Evolutionary conservation across 2,888 invertebrate species (phyloP).

Genomic region (Cyrtodaria siliqua): DNA sequence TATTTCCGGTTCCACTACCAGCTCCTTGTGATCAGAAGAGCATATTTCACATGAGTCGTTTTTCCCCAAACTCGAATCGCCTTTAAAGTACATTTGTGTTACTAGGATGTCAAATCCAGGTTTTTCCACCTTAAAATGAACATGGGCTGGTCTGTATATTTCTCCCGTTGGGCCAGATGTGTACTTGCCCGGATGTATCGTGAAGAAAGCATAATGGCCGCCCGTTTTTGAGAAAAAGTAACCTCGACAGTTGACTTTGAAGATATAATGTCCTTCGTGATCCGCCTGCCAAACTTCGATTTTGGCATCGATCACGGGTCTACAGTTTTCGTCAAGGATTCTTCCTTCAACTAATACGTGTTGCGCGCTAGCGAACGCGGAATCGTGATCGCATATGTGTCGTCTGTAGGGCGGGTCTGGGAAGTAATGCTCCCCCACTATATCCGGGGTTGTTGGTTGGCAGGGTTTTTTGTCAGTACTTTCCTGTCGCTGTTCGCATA

Average conservation of each 20-base stretch:
- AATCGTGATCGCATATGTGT: conserved; percentile 50
- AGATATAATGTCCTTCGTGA: conserved; percentile 54
- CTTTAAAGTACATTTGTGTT: conserved; percentile 64
- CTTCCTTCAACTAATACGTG: conserved; percentile 57
- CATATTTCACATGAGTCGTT: conserved; percentile 56
- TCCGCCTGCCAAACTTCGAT: conserved; percentile 66
- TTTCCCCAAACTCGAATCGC: conserved; percentile 55
- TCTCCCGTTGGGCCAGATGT: conserved; percentile 35
- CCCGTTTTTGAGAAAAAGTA: conserved; percentile 40
- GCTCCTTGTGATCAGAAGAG: conserved; percentile 43
- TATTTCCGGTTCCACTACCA: conserved; percentile 35
- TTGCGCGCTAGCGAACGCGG: not conserved
- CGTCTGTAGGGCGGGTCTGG: conserved; percentile 50
- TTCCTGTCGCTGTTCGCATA: no score
- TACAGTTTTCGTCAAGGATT: conserved; percentile 50
- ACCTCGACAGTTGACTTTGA: conserved; percentile 51
- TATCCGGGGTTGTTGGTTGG: conserved; percentile 58
- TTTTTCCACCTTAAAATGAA: conserved; percentile 54
- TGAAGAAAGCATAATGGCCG: conserved; percentile 57
- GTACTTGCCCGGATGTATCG: conserved; percentile 61
- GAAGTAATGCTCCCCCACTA: conserved; percentile 61
- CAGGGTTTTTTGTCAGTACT: conserved; percentile 13
- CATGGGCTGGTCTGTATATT: conserved; percentile 55
- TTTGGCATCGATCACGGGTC: conserved; percentile 33
- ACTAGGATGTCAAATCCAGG: conserved; percentile 50